A percentile compares a stretch with the other conserved stretches of the same genome.
Evolutionary conservation across 2,888 invertebrate genomes (phyloP).

Genomic region (Drosophila mercatorum): DNA sequence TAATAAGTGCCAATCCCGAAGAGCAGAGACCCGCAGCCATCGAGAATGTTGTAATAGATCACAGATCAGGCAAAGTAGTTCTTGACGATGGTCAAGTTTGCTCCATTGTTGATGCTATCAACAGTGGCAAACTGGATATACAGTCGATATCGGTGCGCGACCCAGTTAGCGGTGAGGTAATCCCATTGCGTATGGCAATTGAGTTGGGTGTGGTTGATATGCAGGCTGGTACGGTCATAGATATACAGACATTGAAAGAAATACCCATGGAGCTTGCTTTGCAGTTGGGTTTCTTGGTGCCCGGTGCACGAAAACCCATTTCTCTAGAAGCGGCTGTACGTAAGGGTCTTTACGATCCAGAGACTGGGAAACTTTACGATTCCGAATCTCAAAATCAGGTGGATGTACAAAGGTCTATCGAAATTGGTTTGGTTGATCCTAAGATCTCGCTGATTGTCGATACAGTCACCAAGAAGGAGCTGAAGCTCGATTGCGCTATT

Average conservation of each 20-base stretch:
- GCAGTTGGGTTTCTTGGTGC: constrained; percentile 88
- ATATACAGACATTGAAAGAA: constrained; percentile 89
- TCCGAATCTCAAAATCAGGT: constrained; percentile 89
- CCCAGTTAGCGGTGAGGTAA: constrained; percentile 90
- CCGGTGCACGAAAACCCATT: constrained; percentile 89
- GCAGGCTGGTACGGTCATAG: constrained; percentile 89
- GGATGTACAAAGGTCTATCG: constrained; percentile 90
- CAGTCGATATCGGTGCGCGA: constrained; percentile 91
- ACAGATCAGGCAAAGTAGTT: constrained; percentile 89
- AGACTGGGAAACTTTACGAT: constrained; percentile 90
- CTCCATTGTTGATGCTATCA: constrained; percentile 91
- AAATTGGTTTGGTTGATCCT: constrained; percentile 92
- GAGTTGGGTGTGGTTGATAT: constrained; percentile 92
- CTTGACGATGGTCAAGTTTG: constrained; percentile 87
- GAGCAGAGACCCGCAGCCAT: constrained; percentile 85
- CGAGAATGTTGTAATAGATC: constrained; percentile 88
- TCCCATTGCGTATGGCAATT: constrained; percentile 92
- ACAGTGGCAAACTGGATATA: constrained; percentile 90
- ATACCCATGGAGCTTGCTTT: constrained; percentile 90
- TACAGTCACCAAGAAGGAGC: constrained; percentile 88
- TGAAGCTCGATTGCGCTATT: constrained; percentile 91
- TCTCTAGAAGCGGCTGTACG: constrained; percentile 91
- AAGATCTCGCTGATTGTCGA: constrained; percentile 93
- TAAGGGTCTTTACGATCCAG: constrained; percentile 89
- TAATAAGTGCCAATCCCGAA: constrained; percentile 89